Base-by-base conservation (phyloP, 2,888 invertebrate species). In the Chaitophorus viminalis region DNA sequence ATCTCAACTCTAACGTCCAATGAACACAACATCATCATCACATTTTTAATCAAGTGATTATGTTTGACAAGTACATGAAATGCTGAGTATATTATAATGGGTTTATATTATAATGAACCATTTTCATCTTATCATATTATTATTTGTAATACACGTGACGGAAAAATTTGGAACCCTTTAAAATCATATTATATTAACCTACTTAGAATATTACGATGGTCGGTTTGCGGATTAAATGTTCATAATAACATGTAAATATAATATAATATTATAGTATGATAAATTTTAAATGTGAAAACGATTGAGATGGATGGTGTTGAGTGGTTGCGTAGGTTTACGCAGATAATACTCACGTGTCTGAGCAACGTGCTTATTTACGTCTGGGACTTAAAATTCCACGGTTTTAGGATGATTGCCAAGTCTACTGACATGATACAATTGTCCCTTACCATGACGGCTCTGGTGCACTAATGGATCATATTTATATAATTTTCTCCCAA, bases 341-440 rank as follows among this genome's bases (percentile, higher is more conserved):
- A 31, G 8, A 25, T 46, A 46, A 76, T n/a, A n/a, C 39, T 4
- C 6, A 36, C 25, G 33, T 18, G 60, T 5, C 14, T 33, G 14
- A 33, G 78, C n/a, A 5, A 46, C 46, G 25, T 36, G 36, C 39
- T 65, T 81, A 68, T 81, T 81, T 81, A 68, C 29, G 36, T 65
- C 5, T 4, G n/a, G 8, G 25, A 33, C 31, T 60, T 25, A 60
- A 65, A 68, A 36, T 68, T 17, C 39, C 39, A 65, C 36, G 29
- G 68, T 81, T 81, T 81, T 39, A 68, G 79, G 39, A 65, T 9
- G 18, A 9, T 39, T 39, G 36, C 79, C 79, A 65, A 79, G 79
- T 65, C 17, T 25, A 18, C 36, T 17, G n/a, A 79, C 65, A 65
- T 9, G 31, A 52, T 65, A 36, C 17, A 17, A 36, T 79, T 79